A percentile compares a stretch with the other conserved stretches of the same genome.
Evolutionary conservation across 2,888 invertebrate genomes (phyloP).

Genomic region (Pachycephus smyrnensis): DNA sequence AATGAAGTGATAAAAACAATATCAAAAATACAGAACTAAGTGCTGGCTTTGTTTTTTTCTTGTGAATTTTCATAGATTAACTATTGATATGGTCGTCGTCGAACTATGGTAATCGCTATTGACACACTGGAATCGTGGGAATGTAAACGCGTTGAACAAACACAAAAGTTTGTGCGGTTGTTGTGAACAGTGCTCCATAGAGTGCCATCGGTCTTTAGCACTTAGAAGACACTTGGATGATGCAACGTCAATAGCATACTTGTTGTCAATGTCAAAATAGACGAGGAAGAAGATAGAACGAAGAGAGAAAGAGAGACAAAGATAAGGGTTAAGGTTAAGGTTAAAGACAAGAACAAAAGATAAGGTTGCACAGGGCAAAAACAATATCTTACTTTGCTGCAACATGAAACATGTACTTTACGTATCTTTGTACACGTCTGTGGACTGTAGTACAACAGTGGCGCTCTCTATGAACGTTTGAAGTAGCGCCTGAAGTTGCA

Average conservation of each 20-base stretch:
- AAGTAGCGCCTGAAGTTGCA: background rate
- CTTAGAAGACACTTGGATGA: background rate
- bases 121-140: background rate
- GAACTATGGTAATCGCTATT: background rate
- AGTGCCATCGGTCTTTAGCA: background rate
- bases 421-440: background rate
- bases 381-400: background rate
- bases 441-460: background rate
- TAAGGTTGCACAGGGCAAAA: background rate
- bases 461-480: background rate
- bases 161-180: background rate
- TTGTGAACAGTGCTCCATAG: background rate
- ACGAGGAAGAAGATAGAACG: no score
- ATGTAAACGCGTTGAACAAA: background rate
- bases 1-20: background rate
- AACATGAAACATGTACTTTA: background rate
- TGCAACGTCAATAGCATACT: background rate
- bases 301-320: background rate
- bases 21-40: background rate
- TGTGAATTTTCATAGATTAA: background rate
- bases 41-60: background rate
- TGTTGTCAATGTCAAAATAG: background rate
- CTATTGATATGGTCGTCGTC: background rate
- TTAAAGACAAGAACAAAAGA: background rate
- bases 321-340: background rate